Evolutionary conservation across 2,888 invertebrate genomes (phyloP), one percentile per base, ranked within the genome.

Genomic region (Panorpa germanica): DNA sequence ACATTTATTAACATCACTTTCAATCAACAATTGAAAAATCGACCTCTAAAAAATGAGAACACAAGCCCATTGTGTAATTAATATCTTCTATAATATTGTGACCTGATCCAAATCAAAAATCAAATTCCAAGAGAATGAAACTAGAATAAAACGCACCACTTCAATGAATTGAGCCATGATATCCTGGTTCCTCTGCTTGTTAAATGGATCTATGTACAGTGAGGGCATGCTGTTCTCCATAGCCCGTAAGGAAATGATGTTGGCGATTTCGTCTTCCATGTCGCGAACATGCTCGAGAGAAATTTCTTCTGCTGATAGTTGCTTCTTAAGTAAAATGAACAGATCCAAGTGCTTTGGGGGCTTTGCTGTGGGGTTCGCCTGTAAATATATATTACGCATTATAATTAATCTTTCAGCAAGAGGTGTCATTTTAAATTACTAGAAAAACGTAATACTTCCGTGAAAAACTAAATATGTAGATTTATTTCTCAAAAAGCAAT

Each of bases 351-450:
- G 55, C 11, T 66, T 63, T 0, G 66, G 62, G 0, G 52, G 56
- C 26, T 52, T 55, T 0, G 59, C 61, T 11, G 53, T 54, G 0
- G 70, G 60, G 38, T 73, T 64, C 0, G 72, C 63, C 66, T 67
- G 23, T n/a, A 33, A 39, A 32, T 21, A 31, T 16, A 3, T 12
- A 5, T 9, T 5, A 9, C n/a, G 19, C n/a, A n/a, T n/a, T n/a
- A n/a, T n/a, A n/a, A n/a, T n/a, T n/a, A n/a, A n/a, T n/a, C n/a
- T n/a, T n/a, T n/a, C n/a, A n/a, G n/a, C n/a, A n/a, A n/a, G n/a
- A n/a, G n/a, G n/a, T n/a, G n/a, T n/a, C n/a, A n/a, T n/a, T n/a
- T n/a, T n/a, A n/a, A n/a, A n/a, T n/a, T n/a, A n/a, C n/a, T n/a
- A n/a, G n/a, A n/a, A n/a, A n/a, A n/a, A n/a, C n/a, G n/a, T n/a